A percentile compares a stretch with the other conserved stretches of the same genome.
These are phyloP conservation scores for Gryllus bimaculatus DNA, from an alignment of 1,140 invertebrate species.

Conservation along the genomic window DNA sequence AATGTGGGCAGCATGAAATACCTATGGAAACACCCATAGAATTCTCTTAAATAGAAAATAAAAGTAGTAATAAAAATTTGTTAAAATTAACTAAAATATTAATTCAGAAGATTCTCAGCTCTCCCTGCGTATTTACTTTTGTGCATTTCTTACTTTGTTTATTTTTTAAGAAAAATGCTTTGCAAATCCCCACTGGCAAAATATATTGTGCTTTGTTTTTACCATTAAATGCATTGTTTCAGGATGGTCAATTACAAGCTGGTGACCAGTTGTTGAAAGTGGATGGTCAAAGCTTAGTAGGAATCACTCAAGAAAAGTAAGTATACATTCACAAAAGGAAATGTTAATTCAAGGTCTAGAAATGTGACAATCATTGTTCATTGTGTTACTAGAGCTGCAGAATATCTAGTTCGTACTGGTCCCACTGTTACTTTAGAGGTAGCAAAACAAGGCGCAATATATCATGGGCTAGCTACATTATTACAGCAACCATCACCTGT, in stretches of 20 bases:
- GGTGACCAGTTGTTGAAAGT: slow-evolving; percentile 97
- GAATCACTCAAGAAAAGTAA: slow-evolving; percentile 83
- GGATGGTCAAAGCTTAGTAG: slow-evolving; percentile 91
- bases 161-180: background rate
- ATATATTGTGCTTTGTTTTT: too few species aligned
- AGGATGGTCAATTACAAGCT: slow-evolving; percentile 86
- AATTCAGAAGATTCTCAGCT: too few species aligned
- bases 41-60: too few species aligned
- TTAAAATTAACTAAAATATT: too few species aligned
- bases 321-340: background rate
- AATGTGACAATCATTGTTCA: background rate
- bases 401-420: slow-evolving; percentile 89
- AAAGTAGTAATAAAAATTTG: too few species aligned
- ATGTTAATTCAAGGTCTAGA: background rate
- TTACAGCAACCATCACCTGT: slow-evolving; percentile 83
- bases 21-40: too few species aligned
- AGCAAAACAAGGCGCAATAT: slow-evolving; percentile 93
- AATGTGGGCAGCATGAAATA: too few species aligned
- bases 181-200: too few species aligned
- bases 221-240: slow-evolving; percentile 14
- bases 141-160: background rate
- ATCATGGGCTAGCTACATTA: slow-evolving; percentile 89
- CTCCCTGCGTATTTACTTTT: background rate
- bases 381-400: slow-evolving; percentile 64
- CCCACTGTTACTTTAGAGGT: slow-evolving; percentile 90